Evolutionary conservation across 2,113 vertebrate species (phyloP).

Genomic region (Platichthys flesus): DNA sequence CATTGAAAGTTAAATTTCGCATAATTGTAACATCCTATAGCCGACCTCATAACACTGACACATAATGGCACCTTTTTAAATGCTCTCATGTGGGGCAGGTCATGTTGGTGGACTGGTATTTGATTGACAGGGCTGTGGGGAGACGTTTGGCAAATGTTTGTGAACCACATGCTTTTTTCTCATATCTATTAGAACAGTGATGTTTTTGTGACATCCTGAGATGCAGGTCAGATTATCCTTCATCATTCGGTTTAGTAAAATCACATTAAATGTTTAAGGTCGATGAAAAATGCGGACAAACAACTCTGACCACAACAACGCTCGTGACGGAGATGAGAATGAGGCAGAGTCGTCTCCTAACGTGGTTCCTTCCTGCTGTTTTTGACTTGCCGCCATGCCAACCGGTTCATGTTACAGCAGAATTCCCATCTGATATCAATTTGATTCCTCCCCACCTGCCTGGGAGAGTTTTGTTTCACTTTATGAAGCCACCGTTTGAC

Average conservation of each 20-base stretch:
- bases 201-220: background rate
- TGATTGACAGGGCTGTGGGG: background rate
- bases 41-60: too few species aligned
- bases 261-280: background rate
- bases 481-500: slow-evolving; percentile 7
- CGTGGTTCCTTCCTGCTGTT: background rate
- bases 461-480: slow-evolving; percentile 12
- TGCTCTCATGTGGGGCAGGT: background rate
- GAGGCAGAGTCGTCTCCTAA: background rate
- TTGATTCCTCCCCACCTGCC: background rate
- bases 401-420: background rate
- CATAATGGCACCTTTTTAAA: too few species aligned
- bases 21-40: background rate
- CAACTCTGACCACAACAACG: background rate
- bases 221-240: background rate
- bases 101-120: background rate
- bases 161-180: background rate
- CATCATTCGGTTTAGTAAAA: background rate
- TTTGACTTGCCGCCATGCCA: background rate
- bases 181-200: background rate
- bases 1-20: too few species aligned
- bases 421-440: slow-evolving; percentile 15
- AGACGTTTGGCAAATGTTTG: background rate
- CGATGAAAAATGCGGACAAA: background rate
- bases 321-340: background rate